These are phyloP conservation scores for Lumbricus terrestris DNA, from an alignment of 2,888 invertebrate species.

Conservation along the genomic window DNA sequence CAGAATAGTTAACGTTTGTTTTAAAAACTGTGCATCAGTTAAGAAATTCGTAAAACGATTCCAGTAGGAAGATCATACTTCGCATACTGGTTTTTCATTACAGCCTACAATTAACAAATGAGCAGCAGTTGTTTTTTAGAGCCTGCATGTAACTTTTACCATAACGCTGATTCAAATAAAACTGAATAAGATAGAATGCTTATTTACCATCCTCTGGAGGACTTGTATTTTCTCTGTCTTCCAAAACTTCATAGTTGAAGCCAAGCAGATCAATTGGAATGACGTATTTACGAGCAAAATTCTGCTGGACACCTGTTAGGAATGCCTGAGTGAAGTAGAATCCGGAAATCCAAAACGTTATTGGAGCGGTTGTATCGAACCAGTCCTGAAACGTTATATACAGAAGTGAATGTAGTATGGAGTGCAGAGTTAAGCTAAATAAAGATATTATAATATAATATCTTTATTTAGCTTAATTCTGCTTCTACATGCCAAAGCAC, in stretches of 20 bases:
- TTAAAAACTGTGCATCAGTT: too few species aligned
- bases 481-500: too few species aligned
- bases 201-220: constrained; percentile 59
- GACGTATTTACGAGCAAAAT: constrained; percentile 60
- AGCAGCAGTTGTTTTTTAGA: neutral
- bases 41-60: too few species aligned
- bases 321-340: constrained; percentile 63
- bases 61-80: neutral
- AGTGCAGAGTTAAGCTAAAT: neutral
- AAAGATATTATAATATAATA: too few species aligned
- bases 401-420: neutral
- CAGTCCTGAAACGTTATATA: constrained; percentile 59
- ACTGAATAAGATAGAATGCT: neutral
- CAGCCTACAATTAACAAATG: neutral
- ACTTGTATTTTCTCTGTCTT: constrained; percentile 60
- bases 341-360: constrained; percentile 61
- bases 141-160: neutral
- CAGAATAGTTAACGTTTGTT: too few species aligned
- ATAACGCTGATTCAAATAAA: neutral
- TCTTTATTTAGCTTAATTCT: too few species aligned
- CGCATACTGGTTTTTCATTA: neutral
- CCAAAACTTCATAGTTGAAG: constrained; percentile 65
- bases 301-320: constrained; percentile 61
- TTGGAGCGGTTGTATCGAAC: constrained; percentile 58
- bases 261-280: constrained; percentile 61